phyloP scores from a whole-genome alignment of 2,888 invertebrate species.

The Phytoseiulus persimilis region DNA sequence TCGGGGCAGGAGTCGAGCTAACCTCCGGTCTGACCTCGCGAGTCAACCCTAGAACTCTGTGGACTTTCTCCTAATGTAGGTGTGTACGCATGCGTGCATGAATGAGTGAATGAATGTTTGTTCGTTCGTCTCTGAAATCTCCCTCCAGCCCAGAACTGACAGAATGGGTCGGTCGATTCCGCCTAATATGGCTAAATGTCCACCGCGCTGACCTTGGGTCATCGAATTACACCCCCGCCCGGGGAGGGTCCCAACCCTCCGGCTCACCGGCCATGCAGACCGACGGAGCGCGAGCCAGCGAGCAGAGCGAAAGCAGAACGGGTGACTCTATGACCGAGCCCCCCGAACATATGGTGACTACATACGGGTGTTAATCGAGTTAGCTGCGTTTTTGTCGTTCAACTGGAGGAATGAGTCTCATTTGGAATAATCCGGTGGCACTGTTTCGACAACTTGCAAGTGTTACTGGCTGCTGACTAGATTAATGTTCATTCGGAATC shows the following conservation, averaged over 20 bases:
- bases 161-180: neutral
- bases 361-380: neutral
- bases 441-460: neutral
- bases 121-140: neutral
- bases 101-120: neutral
- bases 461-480: neutral
- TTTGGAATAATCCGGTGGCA: neutral
- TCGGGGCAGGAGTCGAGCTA: too few relatives aligned
- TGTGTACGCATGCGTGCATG: neutral
- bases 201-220: neutral
- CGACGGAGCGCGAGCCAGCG: neutral
- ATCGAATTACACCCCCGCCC: neutral
- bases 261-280: neutral
- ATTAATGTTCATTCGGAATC: neutral
- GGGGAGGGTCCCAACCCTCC: neutral
- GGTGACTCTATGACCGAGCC: neutral
- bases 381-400: neutral
- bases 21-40: neutral
- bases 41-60: neutral
- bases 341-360: neutral
- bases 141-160: neutral
- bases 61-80: neutral
- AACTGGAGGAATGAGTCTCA: neutral
- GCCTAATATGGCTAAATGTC: slow-evolving; percentile 5
- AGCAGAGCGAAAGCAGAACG: neutral